Base-by-base conservation (phyloP, 2,113 vertebrate genomes). In the Hucho hucho region DNA sequence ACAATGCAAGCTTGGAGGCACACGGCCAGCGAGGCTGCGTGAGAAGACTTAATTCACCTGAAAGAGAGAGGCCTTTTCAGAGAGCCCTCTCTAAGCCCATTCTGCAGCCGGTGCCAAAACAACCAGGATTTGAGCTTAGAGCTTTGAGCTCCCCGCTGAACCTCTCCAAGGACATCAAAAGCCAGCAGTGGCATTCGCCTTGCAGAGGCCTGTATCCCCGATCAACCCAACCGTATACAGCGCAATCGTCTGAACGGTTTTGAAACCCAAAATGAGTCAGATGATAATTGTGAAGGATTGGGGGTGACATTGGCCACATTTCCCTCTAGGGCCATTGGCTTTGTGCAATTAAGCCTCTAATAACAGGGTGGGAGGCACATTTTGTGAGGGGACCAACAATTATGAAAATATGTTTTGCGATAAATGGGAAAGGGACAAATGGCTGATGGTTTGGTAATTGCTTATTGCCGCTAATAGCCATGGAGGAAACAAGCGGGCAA, bases 291-390 rank as follows among this genome's bases (percentile, higher is more conserved):
- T 74, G 69, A 22, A 66, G 13, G 59, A 43, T 74, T 76, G 68
- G 49, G 32, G 58, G 63, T 26, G 80, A 79, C 65, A 66, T 58
- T 75, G 63, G 79, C 76, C 75, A 13, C n/a, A 58, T 25, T 65
- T n/a, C 22, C 24, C 26, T 18, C 26, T 65, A 53, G 43, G 64
- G 65, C 76, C 73, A 82, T 89, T 87, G 86, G 79, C 79, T 37
- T 61, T 12, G 75, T 73, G 74, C 69, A 86, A 87, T 86, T 84
- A 88, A 77, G 71, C 47, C 59, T 43, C 69, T 84, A 86, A 88
- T 86, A 82, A 83, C 81, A 79, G 58, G 70, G 81, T 74, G 70
- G 66, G 70, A 81, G 46, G 64, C 61, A 28, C 28, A 2, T 28
- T 2, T 28, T 28, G 3, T 3, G 28, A 28, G 28, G 3, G 28